Conservation (phyloP, 2,888 invertebrate species). For the Drosophila cyrtoloma region DNA sequence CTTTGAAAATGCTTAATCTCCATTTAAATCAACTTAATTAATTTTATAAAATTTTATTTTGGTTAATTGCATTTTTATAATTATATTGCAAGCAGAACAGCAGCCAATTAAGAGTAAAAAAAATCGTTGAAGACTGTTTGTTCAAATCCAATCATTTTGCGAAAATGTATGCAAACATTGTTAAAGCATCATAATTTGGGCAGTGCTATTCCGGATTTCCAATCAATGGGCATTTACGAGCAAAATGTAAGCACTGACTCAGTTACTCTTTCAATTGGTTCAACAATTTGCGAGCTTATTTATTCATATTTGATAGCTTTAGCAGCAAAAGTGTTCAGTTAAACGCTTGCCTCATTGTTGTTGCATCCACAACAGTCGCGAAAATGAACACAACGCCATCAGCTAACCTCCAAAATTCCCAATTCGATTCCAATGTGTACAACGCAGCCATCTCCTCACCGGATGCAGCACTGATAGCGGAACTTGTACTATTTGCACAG, state of each 20-base stretch:
- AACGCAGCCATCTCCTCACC: slow-evolving; percentile 18
- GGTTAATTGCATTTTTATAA: not conserved
- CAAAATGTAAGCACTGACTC: not conserved
- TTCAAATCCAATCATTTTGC: not conserved
- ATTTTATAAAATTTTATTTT: not conserved
- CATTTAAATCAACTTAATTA: not conserved
- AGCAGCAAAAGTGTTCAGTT: slow-evolving; percentile 32
- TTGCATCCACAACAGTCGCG: slow-evolving; percentile 23
- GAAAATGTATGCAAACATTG: not conserved
- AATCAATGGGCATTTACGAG: slow-evolving; percentile 1
- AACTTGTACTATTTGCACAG: slow-evolving; percentile 62
- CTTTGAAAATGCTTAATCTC: not conserved
- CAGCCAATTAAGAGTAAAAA: not conserved
- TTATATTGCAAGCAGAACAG: not conserved
- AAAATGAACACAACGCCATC: slow-evolving; percentile 43
- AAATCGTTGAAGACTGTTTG: not conserved
- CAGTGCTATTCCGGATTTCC: not conserved
- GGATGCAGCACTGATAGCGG: slow-evolving; percentile 70
- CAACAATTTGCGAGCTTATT: slow-evolving; percentile 28
- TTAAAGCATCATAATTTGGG: not conserved
- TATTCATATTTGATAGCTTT: slow-evolving; percentile 48
- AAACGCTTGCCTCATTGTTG: slow-evolving; percentile 39
- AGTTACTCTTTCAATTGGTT: not conserved
- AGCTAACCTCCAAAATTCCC: slow-evolving; percentile 27
- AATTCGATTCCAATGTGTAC: slow-evolving; percentile 15